phyloP scores from a whole-genome alignment of 2,888 invertebrate genomes.

The Torymus aiolomorphi region DNA sequence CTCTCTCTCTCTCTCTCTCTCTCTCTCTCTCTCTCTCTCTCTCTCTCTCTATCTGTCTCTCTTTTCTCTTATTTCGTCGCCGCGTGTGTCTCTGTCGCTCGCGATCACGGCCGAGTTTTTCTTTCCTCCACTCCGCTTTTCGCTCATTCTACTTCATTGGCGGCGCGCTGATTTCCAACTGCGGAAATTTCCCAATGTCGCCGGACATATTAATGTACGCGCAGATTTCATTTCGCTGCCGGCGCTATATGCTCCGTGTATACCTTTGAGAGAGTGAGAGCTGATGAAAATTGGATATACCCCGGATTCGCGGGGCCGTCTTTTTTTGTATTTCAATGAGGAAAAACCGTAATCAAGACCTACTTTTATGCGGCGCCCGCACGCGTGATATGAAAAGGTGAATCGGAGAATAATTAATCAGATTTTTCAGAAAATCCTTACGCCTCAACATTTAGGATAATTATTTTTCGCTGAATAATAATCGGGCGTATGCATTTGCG shows the following conservation, averaged over 20 bases:
- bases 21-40: neutral
- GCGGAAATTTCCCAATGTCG: conserved; percentile 37
- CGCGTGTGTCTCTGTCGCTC: too few relatives aligned
- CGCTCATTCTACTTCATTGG: conserved; percentile 29
- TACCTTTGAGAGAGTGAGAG: neutral
- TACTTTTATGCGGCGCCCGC: too few relatives aligned
- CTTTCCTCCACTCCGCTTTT: conserved; percentile 29
- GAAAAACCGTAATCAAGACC: too few relatives aligned
- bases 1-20: neutral
- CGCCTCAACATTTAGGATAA: too few relatives aligned
- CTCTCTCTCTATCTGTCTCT: neutral
- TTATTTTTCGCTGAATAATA: too few relatives aligned
- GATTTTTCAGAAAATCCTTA: too few relatives aligned
- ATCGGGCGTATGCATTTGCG: neutral
- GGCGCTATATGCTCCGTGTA: too few relatives aligned
- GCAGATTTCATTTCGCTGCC: conserved; percentile 26
- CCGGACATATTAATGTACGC: conserved; percentile 29
- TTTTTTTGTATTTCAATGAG: too few relatives aligned
- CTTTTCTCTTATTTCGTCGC: conserved; percentile 58
- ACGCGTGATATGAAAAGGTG: too few relatives aligned
- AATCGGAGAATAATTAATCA: too few relatives aligned
- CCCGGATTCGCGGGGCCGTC: too few relatives aligned
- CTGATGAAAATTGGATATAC: conserved; percentile 10
- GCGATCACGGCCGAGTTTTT: too few relatives aligned
- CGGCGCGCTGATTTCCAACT: conserved; percentile 30